These are phyloP conservation scores for Mizuhopecten yessoensis DNA, from an alignment of 1,140 invertebrate species.

Conservation along the genomic window DNA sequence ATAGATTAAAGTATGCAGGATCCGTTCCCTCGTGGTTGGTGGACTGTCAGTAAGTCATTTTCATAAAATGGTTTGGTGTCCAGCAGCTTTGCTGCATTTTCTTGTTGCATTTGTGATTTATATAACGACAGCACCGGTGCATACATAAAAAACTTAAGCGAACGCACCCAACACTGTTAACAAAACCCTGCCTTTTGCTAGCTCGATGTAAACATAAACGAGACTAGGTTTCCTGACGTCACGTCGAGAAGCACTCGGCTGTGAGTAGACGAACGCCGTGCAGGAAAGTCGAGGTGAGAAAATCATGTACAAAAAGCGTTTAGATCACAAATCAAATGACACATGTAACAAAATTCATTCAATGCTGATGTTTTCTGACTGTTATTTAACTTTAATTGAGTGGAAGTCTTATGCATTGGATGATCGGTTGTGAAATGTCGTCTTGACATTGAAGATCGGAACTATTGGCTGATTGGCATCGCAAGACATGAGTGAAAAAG, in stretches of 20 bases:
- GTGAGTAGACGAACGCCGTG: background rate
- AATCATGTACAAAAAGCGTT: background rate
- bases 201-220: background rate
- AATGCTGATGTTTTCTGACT: background rate
- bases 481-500: too few relatives aligned
- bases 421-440: background rate
- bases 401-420: background rate
- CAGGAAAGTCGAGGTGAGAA: background rate
- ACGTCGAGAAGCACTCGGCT: conserved; percentile 30
- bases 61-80: too few relatives aligned
- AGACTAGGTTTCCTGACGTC: background rate
- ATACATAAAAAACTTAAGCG: too few relatives aligned
- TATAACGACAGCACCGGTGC: too few relatives aligned
- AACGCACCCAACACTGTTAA: background rate
- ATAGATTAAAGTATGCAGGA: too few relatives aligned
- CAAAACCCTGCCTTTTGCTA: background rate
- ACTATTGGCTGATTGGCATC: too few relatives aligned
- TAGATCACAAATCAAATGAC: background rate
- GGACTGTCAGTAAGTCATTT: too few relatives aligned
- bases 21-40: too few relatives aligned
- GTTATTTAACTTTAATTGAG: background rate
- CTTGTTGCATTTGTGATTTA: too few relatives aligned
- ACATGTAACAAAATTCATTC: background rate
- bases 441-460: conserved; percentile 2
- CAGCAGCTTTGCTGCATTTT: too few relatives aligned